A percentile compares a stretch with the other conserved stretches of the same genome.
These are phyloP conservation scores for Serinus canaria DNA, from an alignment of 2,113 vertebrate genomes.

Conservation along the genomic window DNA sequence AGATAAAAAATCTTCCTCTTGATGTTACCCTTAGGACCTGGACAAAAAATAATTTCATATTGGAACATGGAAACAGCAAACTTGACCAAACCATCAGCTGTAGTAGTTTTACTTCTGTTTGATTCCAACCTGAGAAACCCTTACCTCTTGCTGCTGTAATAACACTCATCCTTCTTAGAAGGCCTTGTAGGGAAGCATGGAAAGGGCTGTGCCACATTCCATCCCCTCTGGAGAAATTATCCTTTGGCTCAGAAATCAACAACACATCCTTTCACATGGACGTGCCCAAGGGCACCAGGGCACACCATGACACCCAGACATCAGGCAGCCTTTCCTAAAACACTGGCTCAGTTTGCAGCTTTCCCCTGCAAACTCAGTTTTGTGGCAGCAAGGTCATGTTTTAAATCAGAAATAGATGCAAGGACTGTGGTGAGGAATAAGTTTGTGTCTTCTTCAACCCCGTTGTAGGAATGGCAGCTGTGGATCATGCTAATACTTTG, in stretches of 20 bases:
- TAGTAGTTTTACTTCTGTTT: neutral
- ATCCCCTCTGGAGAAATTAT: neutral
- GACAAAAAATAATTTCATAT: neutral
- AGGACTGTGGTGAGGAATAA: neutral
- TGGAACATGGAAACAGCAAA: neutral
- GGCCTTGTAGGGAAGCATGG: neutral
- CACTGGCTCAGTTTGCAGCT: neutral
- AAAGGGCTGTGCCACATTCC: neutral
- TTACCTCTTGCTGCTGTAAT: neutral
- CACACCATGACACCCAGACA: neutral
- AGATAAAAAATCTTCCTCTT: conserved; percentile 9
- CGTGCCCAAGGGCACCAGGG: neutral
- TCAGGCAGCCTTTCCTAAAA: neutral
- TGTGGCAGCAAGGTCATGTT: accelerated
- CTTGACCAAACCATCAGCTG: neutral
- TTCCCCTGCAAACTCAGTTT: neutral
- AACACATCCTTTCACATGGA: neutral
- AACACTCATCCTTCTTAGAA: neutral
- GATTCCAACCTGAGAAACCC: neutral
- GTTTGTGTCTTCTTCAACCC: neutral
- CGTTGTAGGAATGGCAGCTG: neutral
- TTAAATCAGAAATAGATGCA: neutral
- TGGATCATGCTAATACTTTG: neutral
- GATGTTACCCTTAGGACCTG: neutral
- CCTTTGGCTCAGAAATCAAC: neutral